Conservation (phyloP, 2,888 invertebrate species). For the Pseudococcus jackbeardsleyi region DNA sequence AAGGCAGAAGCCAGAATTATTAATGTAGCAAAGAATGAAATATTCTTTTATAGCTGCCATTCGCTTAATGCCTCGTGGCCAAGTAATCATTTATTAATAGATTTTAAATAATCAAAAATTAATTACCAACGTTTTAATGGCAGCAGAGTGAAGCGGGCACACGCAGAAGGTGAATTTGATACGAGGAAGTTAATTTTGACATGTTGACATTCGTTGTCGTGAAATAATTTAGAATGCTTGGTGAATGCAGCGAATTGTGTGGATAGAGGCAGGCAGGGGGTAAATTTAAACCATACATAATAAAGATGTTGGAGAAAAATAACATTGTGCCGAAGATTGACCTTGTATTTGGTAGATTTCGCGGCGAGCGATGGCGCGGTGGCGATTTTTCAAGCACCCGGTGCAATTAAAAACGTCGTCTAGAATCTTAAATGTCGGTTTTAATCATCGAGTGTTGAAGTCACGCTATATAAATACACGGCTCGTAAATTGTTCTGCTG, state of each 20-base stretch:
- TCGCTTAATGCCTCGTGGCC: neutral
- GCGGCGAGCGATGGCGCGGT: neutral
- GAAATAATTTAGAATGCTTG: constrained; percentile 22
- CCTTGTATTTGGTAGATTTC: neutral
- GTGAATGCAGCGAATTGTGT: neutral
- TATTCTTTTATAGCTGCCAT: neutral
- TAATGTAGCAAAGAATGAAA: constrained; percentile 12
- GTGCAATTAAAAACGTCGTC: constrained; percentile 42
- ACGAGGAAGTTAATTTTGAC: constrained; percentile 31
- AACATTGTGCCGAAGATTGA: constrained; percentile 21
- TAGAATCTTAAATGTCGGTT: constrained; percentile 34
- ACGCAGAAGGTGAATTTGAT: neutral
- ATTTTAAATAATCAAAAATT: constrained; percentile 31
- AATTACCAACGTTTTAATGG: neutral
- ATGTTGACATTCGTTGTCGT: constrained; percentile 22
- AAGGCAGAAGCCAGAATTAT: neutral
- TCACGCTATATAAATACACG: constrained; percentile 36
- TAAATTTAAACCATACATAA: neutral
- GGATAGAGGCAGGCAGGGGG: neutral
- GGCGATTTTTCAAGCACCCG: constrained; percentile 24
- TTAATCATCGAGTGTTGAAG: constrained; percentile 34
- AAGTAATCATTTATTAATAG: constrained; percentile 28
- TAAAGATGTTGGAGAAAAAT: neutral
- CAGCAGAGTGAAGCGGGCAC: neutral
- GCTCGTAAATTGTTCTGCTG: neutral